These are phyloP conservation scores for Phacellophora camtschatica DNA, from an alignment of 30 jellyfish, hydroid and myxozoan species.

Conservation along the genomic window DNA sequence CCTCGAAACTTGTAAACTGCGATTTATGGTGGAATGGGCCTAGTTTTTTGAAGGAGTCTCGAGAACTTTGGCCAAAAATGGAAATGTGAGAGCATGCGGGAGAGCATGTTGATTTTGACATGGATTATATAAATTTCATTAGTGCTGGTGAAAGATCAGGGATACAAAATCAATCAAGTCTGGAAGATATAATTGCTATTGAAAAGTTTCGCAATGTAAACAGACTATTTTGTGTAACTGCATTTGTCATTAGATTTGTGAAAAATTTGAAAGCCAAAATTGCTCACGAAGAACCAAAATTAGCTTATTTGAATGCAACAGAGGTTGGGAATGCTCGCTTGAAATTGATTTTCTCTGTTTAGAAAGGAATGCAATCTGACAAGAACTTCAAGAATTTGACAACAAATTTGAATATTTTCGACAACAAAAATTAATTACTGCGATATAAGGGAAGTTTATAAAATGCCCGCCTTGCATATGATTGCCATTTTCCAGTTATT, in stretches of 20 bases:
- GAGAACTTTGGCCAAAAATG: too few relatives aligned
- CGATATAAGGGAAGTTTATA: constrained; percentile 9
- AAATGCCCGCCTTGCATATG: constrained; percentile 3
- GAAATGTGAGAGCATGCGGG: too few relatives aligned
- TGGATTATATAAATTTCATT: background rate
- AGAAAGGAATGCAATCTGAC: background rate
- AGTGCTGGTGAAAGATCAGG: too few relatives aligned
- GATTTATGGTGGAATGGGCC: too few relatives aligned
- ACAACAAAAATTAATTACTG: background rate
- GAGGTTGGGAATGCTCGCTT: background rate
- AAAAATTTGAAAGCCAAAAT: background rate
- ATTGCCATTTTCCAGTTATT: background rate
- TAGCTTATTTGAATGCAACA: background rate
- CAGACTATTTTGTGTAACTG: background rate
- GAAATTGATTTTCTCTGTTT: background rate
- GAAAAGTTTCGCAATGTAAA: background rate
- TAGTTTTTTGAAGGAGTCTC: too few relatives aligned
- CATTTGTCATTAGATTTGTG: constrained; percentile 1
- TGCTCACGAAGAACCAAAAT: background rate
- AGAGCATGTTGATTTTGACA: too few relatives aligned
- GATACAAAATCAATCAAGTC: background rate
- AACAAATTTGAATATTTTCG: background rate
- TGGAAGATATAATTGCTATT: background rate
- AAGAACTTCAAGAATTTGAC: background rate
- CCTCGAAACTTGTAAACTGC: too few relatives aligned